Conservation (phyloP, 2,888 invertebrate species). For the Suillia variegata region DNA sequence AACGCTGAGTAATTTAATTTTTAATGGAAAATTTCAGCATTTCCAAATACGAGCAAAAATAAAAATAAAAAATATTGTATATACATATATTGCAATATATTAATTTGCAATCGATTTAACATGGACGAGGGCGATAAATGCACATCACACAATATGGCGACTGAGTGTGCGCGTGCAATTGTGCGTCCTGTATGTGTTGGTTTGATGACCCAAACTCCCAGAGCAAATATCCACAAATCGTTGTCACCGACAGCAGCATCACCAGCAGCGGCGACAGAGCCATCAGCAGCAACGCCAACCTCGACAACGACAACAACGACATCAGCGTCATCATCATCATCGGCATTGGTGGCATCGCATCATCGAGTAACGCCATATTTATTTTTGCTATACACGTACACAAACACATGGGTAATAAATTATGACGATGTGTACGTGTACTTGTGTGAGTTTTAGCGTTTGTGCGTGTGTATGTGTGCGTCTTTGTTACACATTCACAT, state of each 20-base stretch:
- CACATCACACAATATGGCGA: neutral
- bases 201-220: conserved; percentile 4
- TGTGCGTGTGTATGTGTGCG: neutral
- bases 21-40: neutral
- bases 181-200: neutral
- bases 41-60: neutral
- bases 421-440: neutral
- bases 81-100: neutral
- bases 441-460: neutral
- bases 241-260: neutral
- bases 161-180: neutral
- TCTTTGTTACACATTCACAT: neutral
- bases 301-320: conserved; percentile 5
- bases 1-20: neutral
- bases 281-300: neutral
- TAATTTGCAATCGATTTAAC: conserved; percentile 6
- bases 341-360: neutral
- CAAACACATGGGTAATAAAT: neutral
- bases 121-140: neutral
- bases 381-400: neutral
- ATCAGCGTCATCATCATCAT: neutral
- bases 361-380: conserved; percentile 7
- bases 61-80: too few relatives aligned
- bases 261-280: neutral
- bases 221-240: conserved; percentile 4